Base-by-base conservation (phyloP, 2,797 vertebrate species). In the Dendrocincla tyrannina region DNA sequence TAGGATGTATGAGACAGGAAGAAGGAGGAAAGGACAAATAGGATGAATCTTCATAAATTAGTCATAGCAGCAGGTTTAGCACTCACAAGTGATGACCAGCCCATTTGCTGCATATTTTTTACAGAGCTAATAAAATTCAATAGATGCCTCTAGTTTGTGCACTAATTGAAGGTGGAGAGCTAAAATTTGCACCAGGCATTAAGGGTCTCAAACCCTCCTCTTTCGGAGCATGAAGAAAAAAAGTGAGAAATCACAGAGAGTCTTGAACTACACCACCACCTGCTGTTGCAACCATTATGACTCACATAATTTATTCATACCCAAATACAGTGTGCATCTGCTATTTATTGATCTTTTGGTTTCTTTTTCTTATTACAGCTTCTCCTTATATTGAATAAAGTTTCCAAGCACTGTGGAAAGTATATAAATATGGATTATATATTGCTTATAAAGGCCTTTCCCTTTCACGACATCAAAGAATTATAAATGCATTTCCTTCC, bases 301-400 rank as follows among this genome's bases (percentile, higher is more conserved):
- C 59, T 93, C 85, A 91, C 62, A 94, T 96, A 46, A 96, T 94
- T 95, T 96, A 95, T 97, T 96, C 70, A 95, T 95, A 80, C 10
- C 64, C 75, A 85, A 92, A 91, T 68, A 70, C 42, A 83, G 53
- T 6, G 8, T 56, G 73, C 93, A 93, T 91, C 88, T 93, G 93
- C 87, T 93, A 85, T 85, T 94, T 93, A 94, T 84, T 88, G 83
- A 90, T 93, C 89, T 94, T 95, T 95, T 88, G 28, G 67, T 44
- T 86, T 88, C 47, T 79, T 82, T 89, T 89, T 78, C 59, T 84
- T 88, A 67, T 83, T 83, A 84, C 22, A 55, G 75, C 22, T 92
- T 86, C 39, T 64, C 58, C 47, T 93, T 83, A 73, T 76, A 81
- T 39, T 76, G 62, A 86, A 44, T 22, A 84, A 85, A 89, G 59